A percentile compares a stretch with the other conserved stretches of the same genome.
These are phyloP conservation scores for Cetonia aurata DNA, from an alignment of 2,888 invertebrate genomes.

Conservation along the genomic window DNA sequence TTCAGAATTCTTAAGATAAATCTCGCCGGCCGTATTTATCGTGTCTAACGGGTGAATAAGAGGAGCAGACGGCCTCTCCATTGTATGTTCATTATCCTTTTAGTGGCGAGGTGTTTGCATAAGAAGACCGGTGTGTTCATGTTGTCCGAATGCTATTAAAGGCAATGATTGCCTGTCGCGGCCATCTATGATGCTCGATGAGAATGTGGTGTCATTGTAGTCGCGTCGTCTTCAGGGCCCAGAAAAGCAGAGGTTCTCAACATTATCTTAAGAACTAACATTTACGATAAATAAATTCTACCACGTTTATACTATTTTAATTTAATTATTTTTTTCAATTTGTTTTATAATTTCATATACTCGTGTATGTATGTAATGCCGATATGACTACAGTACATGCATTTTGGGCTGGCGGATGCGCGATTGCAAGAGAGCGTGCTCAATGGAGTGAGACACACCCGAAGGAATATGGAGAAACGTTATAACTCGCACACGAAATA, in stretches of 20 bases:
- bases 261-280: not conserved
- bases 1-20: slow-evolving; percentile 29
- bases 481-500: too few relatives aligned
- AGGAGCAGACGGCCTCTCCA: slow-evolving; percentile 48
- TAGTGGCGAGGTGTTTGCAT: slow-evolving; percentile 53
- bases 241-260: slow-evolving; percentile 26
- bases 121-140: slow-evolving; percentile 39
- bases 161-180: slow-evolving; percentile 54
- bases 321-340: too few relatives aligned
- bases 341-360: too few relatives aligned
- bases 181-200: slow-evolving; percentile 57
- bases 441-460: too few relatives aligned
- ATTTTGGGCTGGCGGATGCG: too few relatives aligned
- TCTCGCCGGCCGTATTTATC: slow-evolving; percentile 9
- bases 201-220: slow-evolving; percentile 59
- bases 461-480: too few relatives aligned
- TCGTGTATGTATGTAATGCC: too few relatives aligned
- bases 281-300: too few relatives aligned
- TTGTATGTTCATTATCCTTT: slow-evolving; percentile 53
- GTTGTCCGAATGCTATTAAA: slow-evolving; percentile 55
- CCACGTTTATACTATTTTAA: too few relatives aligned
- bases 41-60: slow-evolving; percentile 34
- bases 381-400: too few relatives aligned
- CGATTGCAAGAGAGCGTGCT: too few relatives aligned
- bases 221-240: slow-evolving; percentile 49